phyloP scores from a whole-genome alignment of 2,888 invertebrate genomes.

The Chymomyza procnemis region DNA sequence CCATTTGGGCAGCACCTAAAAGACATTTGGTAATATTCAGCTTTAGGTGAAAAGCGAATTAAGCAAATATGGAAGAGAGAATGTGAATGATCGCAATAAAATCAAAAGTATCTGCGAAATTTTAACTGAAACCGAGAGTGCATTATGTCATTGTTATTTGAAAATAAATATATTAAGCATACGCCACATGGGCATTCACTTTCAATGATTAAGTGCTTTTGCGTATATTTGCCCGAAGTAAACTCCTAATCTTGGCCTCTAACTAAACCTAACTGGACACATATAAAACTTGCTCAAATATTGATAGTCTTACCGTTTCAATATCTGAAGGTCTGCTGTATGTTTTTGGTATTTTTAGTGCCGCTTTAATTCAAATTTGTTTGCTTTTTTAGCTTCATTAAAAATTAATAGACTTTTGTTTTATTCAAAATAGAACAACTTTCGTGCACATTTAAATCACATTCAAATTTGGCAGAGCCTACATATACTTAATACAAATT shows the following conservation, averaged over 20 bases:
- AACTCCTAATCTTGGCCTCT: slow-evolving; percentile 37
- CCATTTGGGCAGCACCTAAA: slow-evolving; percentile 26
- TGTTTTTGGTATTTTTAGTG: not conserved
- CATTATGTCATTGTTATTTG: slow-evolving; percentile 31
- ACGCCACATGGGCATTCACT: slow-evolving; percentile 24
- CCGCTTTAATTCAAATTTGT: not conserved
- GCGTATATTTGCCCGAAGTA: slow-evolving; percentile 42
- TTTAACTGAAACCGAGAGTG: slow-evolving; percentile 47
- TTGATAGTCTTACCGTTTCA: slow-evolving; percentile 21
- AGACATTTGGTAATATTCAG: slow-evolving; percentile 40
- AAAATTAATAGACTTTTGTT: slow-evolving; percentile 35
- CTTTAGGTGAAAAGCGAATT: not conserved
- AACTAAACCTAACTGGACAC: not conserved
- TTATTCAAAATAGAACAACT: slow-evolving; percentile 1
- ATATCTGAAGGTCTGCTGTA: slow-evolving; percentile 23
- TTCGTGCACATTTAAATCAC: not conserved
- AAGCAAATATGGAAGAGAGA: not conserved
- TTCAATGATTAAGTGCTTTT: not conserved
- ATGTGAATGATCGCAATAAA: slow-evolving; percentile 67
- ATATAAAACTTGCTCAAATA: not conserved
- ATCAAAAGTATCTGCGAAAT: slow-evolving; percentile 48
- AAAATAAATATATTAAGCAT: slow-evolving; percentile 46
- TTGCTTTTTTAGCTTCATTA: slow-evolving; percentile 25
- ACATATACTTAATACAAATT: not conserved
- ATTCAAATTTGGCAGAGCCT: not conserved